These are phyloP conservation scores for Odobenus rosmarus DNA, from an alignment of 2,113 vertebrate genomes.

Conservation along the genomic window DNA sequence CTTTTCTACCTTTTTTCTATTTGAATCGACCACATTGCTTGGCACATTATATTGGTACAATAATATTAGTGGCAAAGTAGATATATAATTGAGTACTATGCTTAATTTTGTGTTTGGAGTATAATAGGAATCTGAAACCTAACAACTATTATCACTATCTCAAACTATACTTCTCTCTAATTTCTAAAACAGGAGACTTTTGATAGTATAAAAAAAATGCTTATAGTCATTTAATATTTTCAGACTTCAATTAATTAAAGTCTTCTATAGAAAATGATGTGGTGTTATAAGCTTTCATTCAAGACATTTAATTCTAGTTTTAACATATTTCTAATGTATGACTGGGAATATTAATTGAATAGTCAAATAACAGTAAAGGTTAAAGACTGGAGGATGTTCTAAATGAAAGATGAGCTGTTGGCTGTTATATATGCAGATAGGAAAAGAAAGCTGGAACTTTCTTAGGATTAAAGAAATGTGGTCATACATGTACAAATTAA, in stretches of 20 bases:
- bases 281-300: constrained; percentile 64
- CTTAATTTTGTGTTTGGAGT: not conserved
- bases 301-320: constrained; percentile 72
- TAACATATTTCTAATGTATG: constrained; percentile 71
- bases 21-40: not conserved
- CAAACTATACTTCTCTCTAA: not conserved
- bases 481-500: not conserved
- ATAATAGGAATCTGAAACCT: not conserved
- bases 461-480: not conserved
- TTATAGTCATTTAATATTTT: constrained; percentile 66
- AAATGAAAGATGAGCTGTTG: constrained; percentile 52
- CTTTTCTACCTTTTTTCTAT: not conserved
- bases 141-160: not conserved
- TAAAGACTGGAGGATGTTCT: constrained; percentile 57
- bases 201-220: constrained; percentile 58
- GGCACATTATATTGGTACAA: not conserved
- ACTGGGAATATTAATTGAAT: constrained; percentile 69
- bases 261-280: constrained; percentile 65
- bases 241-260: constrained; percentile 70
- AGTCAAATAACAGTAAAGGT: constrained; percentile 70
- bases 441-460: not conserved
- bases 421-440: not conserved
- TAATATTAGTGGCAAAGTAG: not conserved
- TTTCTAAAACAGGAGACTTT: constrained; percentile 52
- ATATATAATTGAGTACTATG: constrained; percentile 18